Evolutionary conservation across 2,113 vertebrate species (phyloP), one percentile per base, ranked within the genome.

Genomic region (Carassius carassius): DNA sequence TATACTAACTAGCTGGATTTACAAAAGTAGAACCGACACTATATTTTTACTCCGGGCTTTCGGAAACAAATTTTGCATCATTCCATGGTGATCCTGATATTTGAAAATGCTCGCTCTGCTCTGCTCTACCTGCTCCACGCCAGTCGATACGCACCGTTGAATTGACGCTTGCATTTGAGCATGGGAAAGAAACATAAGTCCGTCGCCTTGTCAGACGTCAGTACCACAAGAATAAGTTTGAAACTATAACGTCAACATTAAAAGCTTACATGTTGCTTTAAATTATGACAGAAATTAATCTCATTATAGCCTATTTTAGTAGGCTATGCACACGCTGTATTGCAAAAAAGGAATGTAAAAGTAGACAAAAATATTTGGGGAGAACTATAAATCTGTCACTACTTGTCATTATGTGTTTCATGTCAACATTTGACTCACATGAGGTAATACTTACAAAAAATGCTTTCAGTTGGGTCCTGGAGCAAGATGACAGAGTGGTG

Each of bases 391-490:
- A 86, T 69, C 25, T 88, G 84, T 84, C 29, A 51, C 29, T 12
- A 67, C 69, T 81, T 83, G 67, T 21, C 79, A 56, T 85, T 12
- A 81, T n/a, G 73, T 54, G 29, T 47, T 49, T 87, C 44, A 37
- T 41, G 65, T 25, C 29, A 7, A 23, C 3, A 29, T 62, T 32
- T 58, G 54, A 78, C 51, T 23, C 78, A 69, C 17, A 78, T 82
- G 84, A 85, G 69, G 65, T 79, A 76, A 85, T 47, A 29, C 78
- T 70, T 81, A 81, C 35, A 78, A 80, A 58, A 25, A 11, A 63
- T 11, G 37, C 10, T 49, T 83, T 35, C 19, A n/a, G 12, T 72
- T 35, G 23, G 25, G 70, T 84, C 75, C 37, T 12, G 51, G 29
- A 62, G 58, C 56, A 62, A 44, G 23, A 54, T 76, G 35, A 62